phyloP scores from a whole-genome alignment of 1,140 invertebrate species.

The Periplaneta americana region DNA sequence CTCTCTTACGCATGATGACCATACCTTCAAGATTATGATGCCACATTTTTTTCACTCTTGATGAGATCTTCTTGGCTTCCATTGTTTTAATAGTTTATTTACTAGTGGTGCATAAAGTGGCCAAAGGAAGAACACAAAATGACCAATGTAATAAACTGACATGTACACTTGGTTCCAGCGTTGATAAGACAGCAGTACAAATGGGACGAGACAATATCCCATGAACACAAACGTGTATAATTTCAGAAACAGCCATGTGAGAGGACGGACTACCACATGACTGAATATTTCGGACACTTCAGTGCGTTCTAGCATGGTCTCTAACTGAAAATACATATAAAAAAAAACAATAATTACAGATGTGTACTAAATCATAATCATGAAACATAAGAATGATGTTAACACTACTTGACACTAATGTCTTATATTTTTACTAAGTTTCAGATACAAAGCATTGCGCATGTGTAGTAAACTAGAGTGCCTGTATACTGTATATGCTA shows the following conservation, averaged over 20 bases:
- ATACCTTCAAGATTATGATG: not conserved
- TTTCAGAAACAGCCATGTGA: conserved; percentile 54
- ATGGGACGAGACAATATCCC: conserved; percentile 78
- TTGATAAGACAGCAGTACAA: conserved; percentile 64
- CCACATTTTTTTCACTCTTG: not conserved
- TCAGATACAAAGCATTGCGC: too few species aligned
- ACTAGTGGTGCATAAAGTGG: conserved; percentile 42
- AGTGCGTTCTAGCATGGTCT: conserved; percentile 30
- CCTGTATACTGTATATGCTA: too few species aligned
- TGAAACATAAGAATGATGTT: too few species aligned
- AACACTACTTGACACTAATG: too few species aligned
- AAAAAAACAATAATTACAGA: not conserved
- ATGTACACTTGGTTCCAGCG: conserved; percentile 55
- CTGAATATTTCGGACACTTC: conserved; percentile 24
- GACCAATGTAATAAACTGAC: conserved; percentile 57
- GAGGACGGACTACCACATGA: conserved; percentile 26
- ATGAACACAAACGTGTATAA: conserved; percentile 74
- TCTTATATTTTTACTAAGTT: too few species aligned
- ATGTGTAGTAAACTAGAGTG: too few species aligned
- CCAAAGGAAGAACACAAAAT: conserved; percentile 55
- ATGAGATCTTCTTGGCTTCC: conserved; percentile 12
- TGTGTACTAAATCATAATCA: too few species aligned
- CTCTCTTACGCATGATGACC: not conserved
- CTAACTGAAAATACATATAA: conserved; percentile 33
- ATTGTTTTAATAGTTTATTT: conserved; percentile 30